Evolutionary conservation across 2,113 vertebrate genomes (phyloP), one percentile per base, ranked within the genome.

Genomic region (Sceloporus tristichus): DNA sequence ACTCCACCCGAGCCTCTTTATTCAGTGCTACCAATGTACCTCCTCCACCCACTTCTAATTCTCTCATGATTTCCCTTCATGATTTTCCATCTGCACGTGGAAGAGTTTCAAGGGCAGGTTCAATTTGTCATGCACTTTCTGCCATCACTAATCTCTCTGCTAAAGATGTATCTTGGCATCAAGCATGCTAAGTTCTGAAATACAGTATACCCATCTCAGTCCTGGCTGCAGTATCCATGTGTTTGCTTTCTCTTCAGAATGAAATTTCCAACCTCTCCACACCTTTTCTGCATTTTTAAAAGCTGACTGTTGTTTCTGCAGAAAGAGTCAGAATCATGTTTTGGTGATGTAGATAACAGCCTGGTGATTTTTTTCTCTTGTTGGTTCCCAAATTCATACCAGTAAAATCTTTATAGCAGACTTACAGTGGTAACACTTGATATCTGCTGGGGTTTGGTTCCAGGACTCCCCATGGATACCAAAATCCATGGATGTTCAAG

Each of bases 21-120:
- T 68, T 40, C 23, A 65, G 40, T 21, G 6, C 70, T 82, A 75
- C 42, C 86, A 14, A n/a, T 25, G 13, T 53, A 34, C 8, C 59
- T 68, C 27, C 80, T 54, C 80, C 80, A n/a, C 80, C 79, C 27
- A 76, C 42, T 68, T 27, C 59, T 68, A 59, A 68, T 88, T 77
- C 42, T 59, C 74, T 65, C 73, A 3, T 23, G 42, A 11, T 53
- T 82, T 77, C 25, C 59, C 21, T 66, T 68, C 7, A 38, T 29
- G 53, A 38, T 53, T 71, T 29, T 76, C 53, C 71, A 66, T 29
- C 40, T 88, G 86, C 79, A 82, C 27, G 56, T 82, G 78, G 68
- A 62, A 76, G 40, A 82, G 40, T 66, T 66, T 54, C 56, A 82
- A 53, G 71, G 38, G 34, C 71, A 87, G 5, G 65, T 56, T 42